Evolutionary conservation across 1,140 invertebrate species (phyloP), one percentile per base, ranked within the genome.

Genomic region (Heliothis subflexa): DNA sequence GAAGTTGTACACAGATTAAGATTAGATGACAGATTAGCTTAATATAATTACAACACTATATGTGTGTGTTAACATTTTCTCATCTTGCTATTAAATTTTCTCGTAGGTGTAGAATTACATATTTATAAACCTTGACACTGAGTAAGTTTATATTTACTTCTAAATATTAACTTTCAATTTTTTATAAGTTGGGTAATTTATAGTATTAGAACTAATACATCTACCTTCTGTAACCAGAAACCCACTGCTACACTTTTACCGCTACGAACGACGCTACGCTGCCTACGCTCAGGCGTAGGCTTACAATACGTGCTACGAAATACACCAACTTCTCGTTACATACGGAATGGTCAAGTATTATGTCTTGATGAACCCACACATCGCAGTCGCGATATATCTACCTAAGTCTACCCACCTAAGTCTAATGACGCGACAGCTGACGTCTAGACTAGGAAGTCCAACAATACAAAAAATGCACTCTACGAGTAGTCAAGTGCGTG

Each of bases 401-500:
- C 21, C 21, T 25, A 25, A 25, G 21, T 25, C 21, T 25, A 25
- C 21, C 21, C 9, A 61, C n/a, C 61, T 45, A 45, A 13, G 47
- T 52, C 66, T 52, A 70, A 70, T 70, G 21, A 70, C 11, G 18
- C 9, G 33, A 45, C 33, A 52, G 18, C 47, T 66, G 49, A 50
- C 47, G 25, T 71, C 50, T 55, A 71, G 68, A 54, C 68, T 70
- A 55, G 68, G 55, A 14, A 16, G 40, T 21, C 33, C 47, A 45
- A 73, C 66, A 70, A 52, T 70, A 70, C 45, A 70, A 25, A 62
- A 54, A 55, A 55, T 47, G 21, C 9, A 40, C 52, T 72, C 25
- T 40, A 66, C 50, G 45, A 49, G 14, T 75, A 28, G 57, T 75
- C 18, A 62, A 75, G 73, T 76, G 47, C 59, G 72, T 74, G 54